Conservation (phyloP, 2,113 vertebrate species). For the Corythaixoides concolor region DNA sequence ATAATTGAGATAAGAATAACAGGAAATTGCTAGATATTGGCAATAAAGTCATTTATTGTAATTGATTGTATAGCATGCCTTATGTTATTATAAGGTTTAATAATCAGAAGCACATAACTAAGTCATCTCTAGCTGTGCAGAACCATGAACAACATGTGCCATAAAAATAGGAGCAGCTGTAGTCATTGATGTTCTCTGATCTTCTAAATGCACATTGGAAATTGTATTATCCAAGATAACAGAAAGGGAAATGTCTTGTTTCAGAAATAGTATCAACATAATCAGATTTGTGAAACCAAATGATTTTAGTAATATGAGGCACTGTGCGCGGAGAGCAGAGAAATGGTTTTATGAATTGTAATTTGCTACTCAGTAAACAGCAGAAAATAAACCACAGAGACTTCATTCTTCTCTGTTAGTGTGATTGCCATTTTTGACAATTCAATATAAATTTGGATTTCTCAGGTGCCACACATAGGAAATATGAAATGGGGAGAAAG, state of each 20-base stretch:
- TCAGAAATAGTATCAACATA: constrained; percentile 49
- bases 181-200: constrained; percentile 45
- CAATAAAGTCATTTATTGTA: constrained; percentile 56
- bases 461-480: background rate
- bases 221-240: constrained; percentile 61
- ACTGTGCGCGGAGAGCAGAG: background rate
- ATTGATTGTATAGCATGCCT: constrained; percentile 55
- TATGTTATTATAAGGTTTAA: constrained; percentile 47
- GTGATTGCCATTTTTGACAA: background rate
- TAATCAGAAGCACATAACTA: constrained; percentile 57
- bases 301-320: constrained; percentile 18
- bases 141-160: background rate
- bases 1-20: constrained; percentile 40
- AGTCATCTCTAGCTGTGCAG: constrained; percentile 30
- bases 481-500: background rate
- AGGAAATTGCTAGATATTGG: constrained; percentile 69
- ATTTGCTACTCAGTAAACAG: background rate
- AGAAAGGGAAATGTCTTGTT: constrained; percentile 55
- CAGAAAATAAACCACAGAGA: constrained; percentile 14
- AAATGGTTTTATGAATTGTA: constrained; percentile 19
- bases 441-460: background rate
- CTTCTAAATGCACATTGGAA: constrained; percentile 56
- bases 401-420: background rate
- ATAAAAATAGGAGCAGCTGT: constrained; percentile 47
- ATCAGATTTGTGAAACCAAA: constrained; percentile 42